A percentile compares a stretch with the other conserved stretches of the same genome.
Conservation (phyloP, 2,113 vertebrate genomes). For the Ploceus nigricollis region DNA sequence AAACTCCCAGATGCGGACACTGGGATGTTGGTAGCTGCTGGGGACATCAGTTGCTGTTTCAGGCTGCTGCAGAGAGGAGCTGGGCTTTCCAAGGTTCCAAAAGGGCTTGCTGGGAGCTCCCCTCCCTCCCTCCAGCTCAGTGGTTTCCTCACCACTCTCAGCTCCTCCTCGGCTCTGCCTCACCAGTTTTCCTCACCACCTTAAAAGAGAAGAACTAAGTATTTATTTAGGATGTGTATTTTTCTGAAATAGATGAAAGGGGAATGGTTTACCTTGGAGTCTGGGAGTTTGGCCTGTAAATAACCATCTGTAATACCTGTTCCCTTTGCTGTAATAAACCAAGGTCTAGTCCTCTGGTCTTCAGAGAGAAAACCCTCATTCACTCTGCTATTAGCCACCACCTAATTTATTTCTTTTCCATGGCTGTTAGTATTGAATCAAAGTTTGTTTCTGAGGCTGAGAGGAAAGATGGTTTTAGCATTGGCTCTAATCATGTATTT, state of each 20-base stretch:
- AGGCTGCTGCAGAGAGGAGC: neutral
- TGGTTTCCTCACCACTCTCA: neutral
- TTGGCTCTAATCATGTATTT: neutral
- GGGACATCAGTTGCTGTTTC: neutral
- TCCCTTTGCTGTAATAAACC: neutral
- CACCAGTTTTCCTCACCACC: neutral
- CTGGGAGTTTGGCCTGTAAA: neutral
- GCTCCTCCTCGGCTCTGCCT: neutral
- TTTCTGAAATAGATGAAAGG: neutral
- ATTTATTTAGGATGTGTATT: neutral
- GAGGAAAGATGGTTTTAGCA: conserved; percentile 14
- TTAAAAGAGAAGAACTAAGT: neutral
- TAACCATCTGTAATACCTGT: neutral
- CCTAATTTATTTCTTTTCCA: neutral
- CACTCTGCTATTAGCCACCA: neutral
- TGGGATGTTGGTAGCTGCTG: neutral
- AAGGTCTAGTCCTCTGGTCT: neutral
- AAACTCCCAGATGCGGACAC: neutral
- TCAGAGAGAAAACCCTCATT: neutral
- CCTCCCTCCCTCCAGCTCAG: neutral
- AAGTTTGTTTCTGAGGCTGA: conserved; percentile 8
- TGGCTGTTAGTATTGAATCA: neutral
- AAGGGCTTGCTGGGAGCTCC: neutral
- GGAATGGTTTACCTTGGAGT: neutral
- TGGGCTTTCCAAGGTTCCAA: neutral